Conservation (phyloP, 2,888 invertebrate species). For the Thera britannica region DNA sequence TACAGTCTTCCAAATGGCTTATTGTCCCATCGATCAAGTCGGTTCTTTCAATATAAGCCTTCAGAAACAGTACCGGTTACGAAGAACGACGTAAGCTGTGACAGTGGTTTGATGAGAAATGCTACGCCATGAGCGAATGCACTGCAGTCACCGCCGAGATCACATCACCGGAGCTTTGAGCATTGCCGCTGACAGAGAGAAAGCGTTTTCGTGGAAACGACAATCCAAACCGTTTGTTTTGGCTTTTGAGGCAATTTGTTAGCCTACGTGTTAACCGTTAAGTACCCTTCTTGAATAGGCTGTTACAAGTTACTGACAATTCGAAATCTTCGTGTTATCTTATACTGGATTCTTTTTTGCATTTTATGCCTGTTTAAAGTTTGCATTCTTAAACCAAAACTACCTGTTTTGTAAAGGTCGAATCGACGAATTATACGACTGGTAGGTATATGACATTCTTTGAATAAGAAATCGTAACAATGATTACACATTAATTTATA, state of each 20-base stretch:
- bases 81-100: slow-evolving; percentile 24
- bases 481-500: neutral
- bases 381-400: slow-evolving; percentile 22
- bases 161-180: slow-evolving; percentile 61
- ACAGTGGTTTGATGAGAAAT: slow-evolving; percentile 43
- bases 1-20: slow-evolving; percentile 44
- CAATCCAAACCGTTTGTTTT: slow-evolving; percentile 51
- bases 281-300: slow-evolving; percentile 24
- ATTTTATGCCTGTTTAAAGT: slow-evolving; percentile 17
- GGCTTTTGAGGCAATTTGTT: slow-evolving; percentile 37
- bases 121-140: slow-evolving; percentile 50
- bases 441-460: slow-evolving; percentile 16
- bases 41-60: slow-evolving; percentile 37
- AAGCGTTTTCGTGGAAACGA: slow-evolving; percentile 75
- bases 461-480: slow-evolving; percentile 10
- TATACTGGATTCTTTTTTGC: slow-evolving; percentile 1
- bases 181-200: slow-evolving; percentile 64
- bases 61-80: slow-evolving; percentile 36
- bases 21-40: slow-evolving; percentile 44
- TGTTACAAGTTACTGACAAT: slow-evolving; percentile 17
- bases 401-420: slow-evolving; percentile 34
- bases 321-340: slow-evolving; percentile 19
- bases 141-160: slow-evolving; percentile 44
- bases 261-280: slow-evolving; percentile 28
- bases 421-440: slow-evolving; percentile 14